Evolutionary conservation across 2,113 vertebrate genomes (phyloP), one percentile per base, ranked within the genome.

Genomic region (Hemiprocne comata): DNA sequence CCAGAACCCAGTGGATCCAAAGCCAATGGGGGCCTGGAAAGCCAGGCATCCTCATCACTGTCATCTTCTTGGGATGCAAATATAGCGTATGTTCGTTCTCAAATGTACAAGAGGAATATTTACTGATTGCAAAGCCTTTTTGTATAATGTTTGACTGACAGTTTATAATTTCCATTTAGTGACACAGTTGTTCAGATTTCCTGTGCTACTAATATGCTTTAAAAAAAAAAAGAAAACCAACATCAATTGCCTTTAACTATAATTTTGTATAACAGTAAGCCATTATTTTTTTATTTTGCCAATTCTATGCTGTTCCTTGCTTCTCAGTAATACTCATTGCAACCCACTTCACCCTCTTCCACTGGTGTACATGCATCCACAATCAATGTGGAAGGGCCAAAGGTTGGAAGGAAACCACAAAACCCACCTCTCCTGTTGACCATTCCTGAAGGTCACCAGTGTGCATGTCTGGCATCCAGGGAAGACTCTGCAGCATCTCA

Each of bases 61-160:
- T 76, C 75, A 62, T 71, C 72, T 65, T 93, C 64, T 66, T 54
- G 51, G 64, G 83, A 80, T 80, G 65, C 64, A 66, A 85, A 87
- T 77, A 64, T 1, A 75, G 24, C 0, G 0, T 54, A 65, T 65
- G n/a, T 36, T 95, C 73, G 42, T 73, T 90, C 83, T 51, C 67
- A 94, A 88, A 71, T 50, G 55, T 62, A 83, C 67, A 83, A 40
- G 64, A 94, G 75, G 90, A 83, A 36, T 83, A 74, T 88, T 83
- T 94, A 70, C 69, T 33, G 67, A 50, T 62, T 61, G 40, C 54
- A 82, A 73, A 61, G 44, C 6, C 25, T 77, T 88, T 86, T 51
- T 83, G 36, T 76, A 28, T 53, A 61, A 87, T 42, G 50, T 70
- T 83, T 85, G 64, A 79, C 40, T 86, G 79, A 66, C 60, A 64